Percentiles rank a stretch among this genome's conserved stretches.
These are phyloP conservation scores for Eudyptes chrysolophus DNA, from an alignment of 2,113 vertebrate species.

Conservation along the genomic window DNA sequence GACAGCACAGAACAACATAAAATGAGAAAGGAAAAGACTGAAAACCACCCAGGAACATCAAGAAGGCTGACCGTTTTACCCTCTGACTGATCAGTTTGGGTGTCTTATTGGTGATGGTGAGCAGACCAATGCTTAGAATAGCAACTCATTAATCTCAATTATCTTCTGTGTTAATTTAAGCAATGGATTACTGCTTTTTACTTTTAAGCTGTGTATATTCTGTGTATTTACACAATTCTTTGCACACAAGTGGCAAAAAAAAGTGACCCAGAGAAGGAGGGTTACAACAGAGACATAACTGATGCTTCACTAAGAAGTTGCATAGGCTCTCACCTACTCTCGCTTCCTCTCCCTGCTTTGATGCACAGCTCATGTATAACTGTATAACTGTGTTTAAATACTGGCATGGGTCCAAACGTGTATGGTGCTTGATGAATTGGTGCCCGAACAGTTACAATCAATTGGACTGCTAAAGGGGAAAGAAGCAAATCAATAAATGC, in stretches of 20 bases:
- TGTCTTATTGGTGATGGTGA: background rate
- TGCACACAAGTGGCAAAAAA: background rate
- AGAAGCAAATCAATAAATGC: background rate
- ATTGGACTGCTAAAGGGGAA: background rate
- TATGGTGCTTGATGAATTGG: background rate
- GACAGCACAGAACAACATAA: background rate
- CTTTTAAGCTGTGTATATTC: background rate
- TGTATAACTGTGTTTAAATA: background rate
- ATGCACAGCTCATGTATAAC: background rate
- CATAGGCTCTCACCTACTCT: background rate
- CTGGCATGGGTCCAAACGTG: background rate
- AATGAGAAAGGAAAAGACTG: background rate
- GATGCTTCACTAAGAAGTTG: background rate
- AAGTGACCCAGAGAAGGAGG: background rate
- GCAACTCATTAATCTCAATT: background rate
- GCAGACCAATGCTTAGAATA: background rate
- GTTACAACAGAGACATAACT: background rate
- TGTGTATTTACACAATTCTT: background rate
- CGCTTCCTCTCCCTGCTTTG: background rate
- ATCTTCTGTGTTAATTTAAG: background rate
- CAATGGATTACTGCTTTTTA: background rate
- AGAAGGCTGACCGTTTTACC: background rate
- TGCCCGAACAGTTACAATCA: background rate
- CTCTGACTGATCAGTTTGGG: background rate
- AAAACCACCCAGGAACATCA: background rate